Base-by-base conservation (phyloP, 2,113 vertebrate species). In the Telmatochromis sp. region DNA sequence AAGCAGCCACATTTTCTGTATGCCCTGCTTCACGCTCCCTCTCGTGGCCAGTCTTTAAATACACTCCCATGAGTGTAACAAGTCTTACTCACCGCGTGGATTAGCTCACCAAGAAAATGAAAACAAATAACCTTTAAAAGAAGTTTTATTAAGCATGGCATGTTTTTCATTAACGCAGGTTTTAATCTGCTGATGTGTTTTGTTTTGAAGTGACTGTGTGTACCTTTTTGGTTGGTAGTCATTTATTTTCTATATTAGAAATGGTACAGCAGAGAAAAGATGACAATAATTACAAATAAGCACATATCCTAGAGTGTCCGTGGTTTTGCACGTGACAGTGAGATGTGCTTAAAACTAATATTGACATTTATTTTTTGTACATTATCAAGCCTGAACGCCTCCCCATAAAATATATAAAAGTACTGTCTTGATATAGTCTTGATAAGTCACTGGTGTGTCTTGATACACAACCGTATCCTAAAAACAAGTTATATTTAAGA, bases 31-130 rank as follows among this genome's bases (percentile, higher is more conserved):
- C 83, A 65, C 4, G 47, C 33, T 42, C 57, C 65, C 71, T 82
- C 65, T 87, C 75, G 86, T 80, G 82, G 82, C 31, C 35, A 82
- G 4, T 68, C 12, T 87, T 87, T 73, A 35, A 71, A 83, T 47
- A 47, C 50, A 80, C 17, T 71, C 54, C 14, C 19, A 9, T 37
- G 40, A 81, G 23, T 15, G 31, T 3, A 78, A 78, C 6, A 15
- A 40, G 58, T n/a, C 80, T 53, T 50, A 65, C 13, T 81, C 9
- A 13, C 8, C 3, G 42, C 8, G 21, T n/a, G 5, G 7, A 40
- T 60, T 71, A 63, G 9, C 81, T 50, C 33, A 7, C 5, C 14
- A 80, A 45, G 8, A 65, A 57, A 71, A 79, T 28, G 15, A 42
- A 86, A 89, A 31, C 28, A 15, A 4, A 88, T 14, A 40, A 47